Conservation (phyloP, 2,888 invertebrate genomes). For the Apotomis turbidana region DNA sequence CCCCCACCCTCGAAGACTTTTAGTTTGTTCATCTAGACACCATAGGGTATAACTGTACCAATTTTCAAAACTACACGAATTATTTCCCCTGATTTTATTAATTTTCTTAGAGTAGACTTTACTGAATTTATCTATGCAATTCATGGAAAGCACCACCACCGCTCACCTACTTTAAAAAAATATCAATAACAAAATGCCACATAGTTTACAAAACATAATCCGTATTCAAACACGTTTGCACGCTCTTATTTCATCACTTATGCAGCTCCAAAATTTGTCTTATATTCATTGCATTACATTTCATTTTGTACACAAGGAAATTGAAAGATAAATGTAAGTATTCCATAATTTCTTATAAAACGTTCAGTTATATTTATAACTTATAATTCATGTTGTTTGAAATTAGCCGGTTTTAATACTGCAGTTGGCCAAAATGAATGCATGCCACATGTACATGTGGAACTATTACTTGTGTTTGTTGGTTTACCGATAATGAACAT, state of each 20-base stretch:
- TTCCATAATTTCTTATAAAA: no score
- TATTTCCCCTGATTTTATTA: no score
- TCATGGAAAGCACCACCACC: background rate
- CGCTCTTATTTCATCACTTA: background rate
- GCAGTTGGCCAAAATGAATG: conserved; percentile 49
- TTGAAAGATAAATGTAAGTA: no score
- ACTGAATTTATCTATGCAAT: background rate
- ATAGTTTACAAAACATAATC: conserved; percentile 1
- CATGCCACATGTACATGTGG: background rate
- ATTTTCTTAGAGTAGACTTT: no score
- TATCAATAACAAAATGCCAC: conserved; percentile 26
- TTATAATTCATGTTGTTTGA: conserved; percentile 54
- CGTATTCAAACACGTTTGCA: background rate
- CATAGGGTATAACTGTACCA: no score
- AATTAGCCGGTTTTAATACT: conserved; percentile 54
- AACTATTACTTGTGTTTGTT: no score
- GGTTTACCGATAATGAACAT: no score
- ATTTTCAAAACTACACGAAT: no score
- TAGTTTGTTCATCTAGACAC: no score
- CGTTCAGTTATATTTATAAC: background rate
- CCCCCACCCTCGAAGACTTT: no score
- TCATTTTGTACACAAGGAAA: background rate
- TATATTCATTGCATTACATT: background rate
- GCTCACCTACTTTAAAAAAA: conserved; percentile 13
- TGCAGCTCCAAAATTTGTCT: background rate